Evolutionary conservation across 2,888 invertebrate species (phyloP), one percentile per base, ranked within the genome.

Genomic region (Sialis fuliginosa): DNA sequence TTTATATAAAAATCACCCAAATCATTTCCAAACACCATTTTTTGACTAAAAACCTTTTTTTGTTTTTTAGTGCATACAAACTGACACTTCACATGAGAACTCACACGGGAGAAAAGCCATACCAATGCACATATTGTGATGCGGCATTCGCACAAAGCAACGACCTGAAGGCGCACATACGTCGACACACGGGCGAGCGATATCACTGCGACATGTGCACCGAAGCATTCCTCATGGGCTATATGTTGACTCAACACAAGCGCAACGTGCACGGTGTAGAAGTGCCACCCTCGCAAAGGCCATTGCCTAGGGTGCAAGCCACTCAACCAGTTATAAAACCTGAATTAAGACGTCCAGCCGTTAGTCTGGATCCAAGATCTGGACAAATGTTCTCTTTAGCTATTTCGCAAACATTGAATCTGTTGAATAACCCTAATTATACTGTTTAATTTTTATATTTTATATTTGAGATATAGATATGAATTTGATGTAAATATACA

Each of bases 71-170:
- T 46, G 71, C 72, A 3, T 74, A 74, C 52, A 74, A 73, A 58
- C 58, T 74, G 22, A 69, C 71, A 6, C 72, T 74, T 13, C 74
- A 74, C 51, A 47, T 47, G 47, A 42, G 47, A n/a, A 47, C 42
- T 5, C 47, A 47, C 34, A 47, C 47, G 2, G 47, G 47, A 5
- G 42, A 42, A 31, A 42, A 42, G 22, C 42, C 42, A 4, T 47
- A 42, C 30, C 33, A 32, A 3, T 47, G 47, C 33, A 68, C 71
- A 9, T 71, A 73, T 55, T 74, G 74, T 51, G 65, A 68, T 22
- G 71, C 72, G 47, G 69, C 69, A 13, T 74, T 74, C 53, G 69
- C 74, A 2, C 74, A 74, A 57, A 69, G 72, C 39, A 74, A 74
- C 52, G 74, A 74, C 56, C 58, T 74, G 35, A 74, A 74, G 53